These are phyloP conservation scores for Coremacera marginata DNA, from an alignment of 2,888 invertebrate species.

Conservation along the genomic window DNA sequence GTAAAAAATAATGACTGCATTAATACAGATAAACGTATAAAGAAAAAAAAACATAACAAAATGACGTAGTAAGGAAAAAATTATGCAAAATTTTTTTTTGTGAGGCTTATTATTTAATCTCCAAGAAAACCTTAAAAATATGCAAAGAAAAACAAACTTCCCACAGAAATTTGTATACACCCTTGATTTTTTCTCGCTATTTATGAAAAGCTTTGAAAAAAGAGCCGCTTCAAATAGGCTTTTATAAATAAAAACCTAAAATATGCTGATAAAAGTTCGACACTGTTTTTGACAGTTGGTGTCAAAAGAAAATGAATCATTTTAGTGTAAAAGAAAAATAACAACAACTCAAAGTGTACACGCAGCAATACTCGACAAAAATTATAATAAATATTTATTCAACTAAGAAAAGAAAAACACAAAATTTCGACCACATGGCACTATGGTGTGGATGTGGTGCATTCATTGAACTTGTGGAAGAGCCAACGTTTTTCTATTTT, in stretches of 20 bases:
- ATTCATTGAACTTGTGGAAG: no score
- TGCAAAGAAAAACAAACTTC: background rate
- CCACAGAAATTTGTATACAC: no score
- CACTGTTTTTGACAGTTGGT: background rate
- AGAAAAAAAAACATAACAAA: no score
- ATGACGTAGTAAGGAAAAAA: no score
- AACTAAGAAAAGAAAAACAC: background rate
- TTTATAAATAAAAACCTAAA: background rate
- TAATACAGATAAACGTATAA: no score
- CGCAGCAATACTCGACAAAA: background rate
- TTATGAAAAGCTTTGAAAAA: background rate
- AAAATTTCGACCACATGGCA: background rate
- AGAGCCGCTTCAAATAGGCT: background rate
- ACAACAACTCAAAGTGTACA: background rate
- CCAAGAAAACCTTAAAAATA: background rate
- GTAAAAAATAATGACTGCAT: no score
- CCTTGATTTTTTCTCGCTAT: no score
- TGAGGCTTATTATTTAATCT: no score
- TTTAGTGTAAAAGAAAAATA: background rate
- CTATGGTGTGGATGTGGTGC: no score
- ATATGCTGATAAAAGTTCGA: background rate
- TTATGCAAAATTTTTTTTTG: no score
- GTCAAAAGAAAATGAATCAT: no score
- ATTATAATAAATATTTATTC: background rate
- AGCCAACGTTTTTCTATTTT: no score